These are phyloP conservation scores for Pissodes strobi DNA, from an alignment of 1,140 invertebrate genomes.

Conservation along the genomic window DNA sequence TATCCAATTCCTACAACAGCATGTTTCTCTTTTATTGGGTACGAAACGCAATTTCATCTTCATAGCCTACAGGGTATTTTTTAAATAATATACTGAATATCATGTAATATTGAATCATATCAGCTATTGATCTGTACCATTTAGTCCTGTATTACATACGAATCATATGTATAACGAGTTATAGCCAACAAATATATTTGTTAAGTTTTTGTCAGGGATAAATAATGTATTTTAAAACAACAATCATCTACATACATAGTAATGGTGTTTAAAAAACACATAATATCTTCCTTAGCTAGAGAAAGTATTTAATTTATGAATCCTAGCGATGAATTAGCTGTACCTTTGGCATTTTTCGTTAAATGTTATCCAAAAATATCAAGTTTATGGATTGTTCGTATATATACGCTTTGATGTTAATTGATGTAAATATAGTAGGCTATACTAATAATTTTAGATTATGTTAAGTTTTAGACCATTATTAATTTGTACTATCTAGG, in stretches of 20 bases:
- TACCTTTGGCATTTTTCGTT: slow-evolving; percentile 18
- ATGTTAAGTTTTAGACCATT: slow-evolving; percentile 33
- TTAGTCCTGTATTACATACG: too few species aligned
- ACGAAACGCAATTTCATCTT: too few species aligned
- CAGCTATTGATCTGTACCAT: too few species aligned
- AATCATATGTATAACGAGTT: too few species aligned
- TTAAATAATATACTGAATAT: too few species aligned
- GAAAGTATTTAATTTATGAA: neutral
- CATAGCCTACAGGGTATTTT: too few species aligned
- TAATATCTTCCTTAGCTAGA: neutral
- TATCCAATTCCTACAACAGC: too few species aligned
- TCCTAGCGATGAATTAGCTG: slow-evolving; percentile 12
- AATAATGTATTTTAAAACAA: slow-evolving; percentile 6
- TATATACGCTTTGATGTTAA: slow-evolving; percentile 37
- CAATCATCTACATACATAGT: slow-evolving; percentile 1
- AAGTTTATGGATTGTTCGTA: slow-evolving; percentile 32
- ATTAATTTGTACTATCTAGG: slow-evolving; percentile 29
- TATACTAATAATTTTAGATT: slow-evolving; percentile 28
- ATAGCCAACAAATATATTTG: too few species aligned
- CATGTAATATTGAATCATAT: too few species aligned
- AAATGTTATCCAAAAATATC: slow-evolving; percentile 24
- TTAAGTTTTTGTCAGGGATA: slow-evolving; percentile 3
- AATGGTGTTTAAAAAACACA: slow-evolving; percentile 5
- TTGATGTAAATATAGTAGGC: slow-evolving; percentile 22
- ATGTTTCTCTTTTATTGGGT: too few species aligned